Percentiles rank a stretch among this genome's conserved stretches.
Evolutionary conservation across 2,797 vertebrate genomes (phyloP).

Genomic region (Poeciliopsis gracilis): DNA sequence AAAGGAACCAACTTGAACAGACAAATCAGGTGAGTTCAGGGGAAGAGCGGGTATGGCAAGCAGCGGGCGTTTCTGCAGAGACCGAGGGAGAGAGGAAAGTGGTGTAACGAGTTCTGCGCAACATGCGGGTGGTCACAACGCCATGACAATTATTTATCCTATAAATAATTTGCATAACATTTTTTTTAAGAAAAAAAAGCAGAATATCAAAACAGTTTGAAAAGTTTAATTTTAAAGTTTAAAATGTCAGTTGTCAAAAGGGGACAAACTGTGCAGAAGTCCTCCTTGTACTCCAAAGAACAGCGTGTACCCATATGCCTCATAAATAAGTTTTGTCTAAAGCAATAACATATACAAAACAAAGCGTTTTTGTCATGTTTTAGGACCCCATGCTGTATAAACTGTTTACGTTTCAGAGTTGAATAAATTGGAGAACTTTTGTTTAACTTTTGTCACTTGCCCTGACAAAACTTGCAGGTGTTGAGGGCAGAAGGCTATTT

Average conservation of each 20-base stretch:
- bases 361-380: background rate
- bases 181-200: background rate
- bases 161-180: too few species aligned
- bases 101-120: background rate
- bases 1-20: background rate
- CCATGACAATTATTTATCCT: background rate
- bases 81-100: background rate
- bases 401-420: background rate
- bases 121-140: background rate
- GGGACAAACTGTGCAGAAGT: background rate
- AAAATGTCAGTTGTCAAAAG: background rate
- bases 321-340: background rate
- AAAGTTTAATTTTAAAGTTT: background rate
- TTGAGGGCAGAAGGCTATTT: too few species aligned
- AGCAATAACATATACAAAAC: background rate
- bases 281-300: too few species aligned
- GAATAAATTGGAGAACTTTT: background rate
- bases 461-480: too few species aligned
- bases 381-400: background rate
- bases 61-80: background rate
- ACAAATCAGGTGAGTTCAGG: background rate
- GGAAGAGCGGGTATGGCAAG: too few species aligned
- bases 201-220: background rate
- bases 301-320: background rate
- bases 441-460: too few species aligned